A percentile compares a stretch with the other conserved stretches of the same genome.
phyloP scores from a whole-genome alignment of 1,140 invertebrate genomes.

The Cotesia vestalis region DNA sequence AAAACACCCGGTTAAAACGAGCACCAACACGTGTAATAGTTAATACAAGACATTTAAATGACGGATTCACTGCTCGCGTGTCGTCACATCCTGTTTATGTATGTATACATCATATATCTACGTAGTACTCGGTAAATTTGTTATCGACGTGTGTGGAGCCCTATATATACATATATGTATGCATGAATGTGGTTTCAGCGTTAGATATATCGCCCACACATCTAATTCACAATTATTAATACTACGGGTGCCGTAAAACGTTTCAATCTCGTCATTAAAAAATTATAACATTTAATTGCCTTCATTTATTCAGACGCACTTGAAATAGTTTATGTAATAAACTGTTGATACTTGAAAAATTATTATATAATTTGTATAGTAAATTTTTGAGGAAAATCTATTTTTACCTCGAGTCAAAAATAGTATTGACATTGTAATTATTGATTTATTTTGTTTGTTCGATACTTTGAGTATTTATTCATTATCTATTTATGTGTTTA shows the following conservation, averaged over 20 bases:
- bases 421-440: no score
- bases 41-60: neutral
- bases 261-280: neutral
- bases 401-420: no score
- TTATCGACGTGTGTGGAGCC: conserved; percentile 1
- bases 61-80: conserved; percentile 23
- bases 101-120: neutral
- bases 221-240: conserved; percentile 25
- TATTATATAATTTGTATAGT: no score
- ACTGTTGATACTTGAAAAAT: no score
- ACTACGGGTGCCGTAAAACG: neutral
- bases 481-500: no score
- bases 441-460: no score
- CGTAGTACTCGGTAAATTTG: neutral
- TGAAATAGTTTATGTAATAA: no score
- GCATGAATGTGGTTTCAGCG: neutral
- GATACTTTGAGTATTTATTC: no score
- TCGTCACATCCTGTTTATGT: conserved; percentile 36
- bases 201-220: conserved; percentile 16
- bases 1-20: conserved; percentile 19
- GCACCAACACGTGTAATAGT: conserved; percentile 33
- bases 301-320: neutral
- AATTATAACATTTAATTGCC: conserved; percentile 2
- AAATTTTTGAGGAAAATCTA: no score
- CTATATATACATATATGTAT: neutral